A percentile compares a stretch with the other conserved stretches of the same genome.
Evolutionary conservation across 2,888 invertebrate species (phyloP).

Genomic region (Athrips mouffetella): DNA sequence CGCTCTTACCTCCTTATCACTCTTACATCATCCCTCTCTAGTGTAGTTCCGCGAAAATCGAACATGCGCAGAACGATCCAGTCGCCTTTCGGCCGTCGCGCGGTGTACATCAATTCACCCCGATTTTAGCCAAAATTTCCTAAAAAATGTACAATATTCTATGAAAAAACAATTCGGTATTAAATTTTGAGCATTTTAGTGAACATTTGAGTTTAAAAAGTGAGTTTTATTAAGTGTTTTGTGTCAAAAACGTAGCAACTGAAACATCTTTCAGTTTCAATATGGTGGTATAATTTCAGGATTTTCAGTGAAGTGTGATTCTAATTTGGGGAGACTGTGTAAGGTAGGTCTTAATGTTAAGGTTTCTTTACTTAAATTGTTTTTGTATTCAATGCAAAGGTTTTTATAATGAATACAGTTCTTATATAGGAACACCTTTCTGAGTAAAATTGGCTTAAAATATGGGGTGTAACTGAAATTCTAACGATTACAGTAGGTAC

Average conservation of each 20-base stretch:
- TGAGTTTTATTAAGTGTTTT: not conserved
- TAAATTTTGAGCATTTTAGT: not conserved
- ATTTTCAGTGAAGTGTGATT: not conserved
- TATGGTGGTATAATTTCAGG: conserved; percentile 4
- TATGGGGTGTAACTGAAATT: too few species aligned
- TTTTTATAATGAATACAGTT: too few species aligned
- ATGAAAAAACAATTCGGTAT: not conserved
- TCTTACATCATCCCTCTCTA: not conserved
- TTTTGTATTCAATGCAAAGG: too few species aligned
- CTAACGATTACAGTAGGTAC: too few species aligned
- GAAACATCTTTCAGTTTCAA: not conserved
- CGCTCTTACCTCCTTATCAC: not conserved
- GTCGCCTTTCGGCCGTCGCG: not conserved
- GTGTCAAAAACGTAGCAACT: not conserved
- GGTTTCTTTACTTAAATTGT: too few species aligned
- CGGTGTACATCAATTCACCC: not conserved
- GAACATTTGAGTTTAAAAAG: not conserved
- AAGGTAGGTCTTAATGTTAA: not conserved
- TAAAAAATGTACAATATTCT: not conserved
- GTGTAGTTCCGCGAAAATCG: conserved; percentile 15
- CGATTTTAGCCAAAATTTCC: not conserved
- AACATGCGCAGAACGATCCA: conserved; percentile 12
- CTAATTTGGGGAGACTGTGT: too few species aligned
- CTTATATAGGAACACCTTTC: too few species aligned
- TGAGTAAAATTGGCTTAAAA: too few species aligned